Base-by-base conservation (phyloP, 2,888 invertebrate species). In the Busseola fusca region DNA sequence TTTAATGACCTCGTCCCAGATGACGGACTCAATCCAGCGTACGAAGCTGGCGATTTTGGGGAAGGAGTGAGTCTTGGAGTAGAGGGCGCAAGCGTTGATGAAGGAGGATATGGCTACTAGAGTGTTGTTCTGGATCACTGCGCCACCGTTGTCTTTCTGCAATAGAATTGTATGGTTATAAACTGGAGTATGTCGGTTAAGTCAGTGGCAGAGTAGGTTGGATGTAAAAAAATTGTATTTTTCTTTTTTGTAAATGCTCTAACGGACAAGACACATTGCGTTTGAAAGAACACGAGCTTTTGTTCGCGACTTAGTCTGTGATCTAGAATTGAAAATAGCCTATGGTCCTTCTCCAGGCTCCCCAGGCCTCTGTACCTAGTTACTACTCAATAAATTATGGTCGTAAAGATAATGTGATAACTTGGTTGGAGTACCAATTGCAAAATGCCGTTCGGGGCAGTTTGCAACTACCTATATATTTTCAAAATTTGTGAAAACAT, bases 81-180 rank as follows among this genome's bases (percentile, higher is more conserved):
- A 95, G 2, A 92, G 82, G 0, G 94, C 95, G 77, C 95, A 95
- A 2, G 91, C 84, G 86, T 94, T 93, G 57, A 91, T 82, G 85
- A 93, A 95, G 1, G 91, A 87, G 0, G 95, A 86, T 27, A 95
- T 80, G 0, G 88, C 95, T 18, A 95, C 83, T 0, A 95, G 86
- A 0, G 93, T 94, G 83, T 93, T 91, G 89, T 95, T 95, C 62
- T 95, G 95, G 48, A 95, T 88, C 0, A 95, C 92, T 1, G 95
- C 93, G 0, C 95, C 95, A 1, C 95, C 95, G 76, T 95, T 92
- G 90, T 95, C 95, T 87, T 87, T 92, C 95, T 95, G 91, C 6
- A 89, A 91, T 1, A 42, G 3, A 76, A 67, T 7, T 62, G 1
- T 12, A 10, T 50, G 16, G 16, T n/a, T 16, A 27, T 7, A 21